Base-by-base conservation (phyloP, 2,888 invertebrate genomes). In the Drosophila testacea region DNA sequence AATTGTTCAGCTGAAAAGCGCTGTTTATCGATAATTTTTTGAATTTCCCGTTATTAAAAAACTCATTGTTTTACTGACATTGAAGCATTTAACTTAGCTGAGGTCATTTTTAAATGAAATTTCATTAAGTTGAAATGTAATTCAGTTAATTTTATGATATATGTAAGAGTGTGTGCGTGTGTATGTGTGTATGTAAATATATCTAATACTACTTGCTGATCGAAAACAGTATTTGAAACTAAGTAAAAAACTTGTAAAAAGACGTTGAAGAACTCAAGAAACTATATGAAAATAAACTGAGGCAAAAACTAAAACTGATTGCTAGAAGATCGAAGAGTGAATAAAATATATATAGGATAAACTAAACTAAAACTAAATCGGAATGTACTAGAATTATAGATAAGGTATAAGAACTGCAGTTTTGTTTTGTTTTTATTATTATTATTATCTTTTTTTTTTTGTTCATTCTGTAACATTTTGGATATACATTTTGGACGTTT, bases 331-430 rank as follows among this genome's bases (percentile, higher is more conserved):
- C 54, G n/a, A 55, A 55, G 48, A 44, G 38, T 34, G 46, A 42
- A 28, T 47, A 30, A 46, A 10, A 54, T n/a, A 54, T 46, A 52
- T 46, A 52, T 28, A 10, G 28, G 34, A 54, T 42, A 60, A 76
- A 74, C 72, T 69, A 69, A 72, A 76, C 69, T 76, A 73, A 50
- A 76, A 73, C 76, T 76, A 73, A 76, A 73, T 22, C 36, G n/a
- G n/a, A 68, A 56, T 55, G 59, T 69, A 70, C 76, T 73, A 76
- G 76, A 60, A 44, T 27, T 66, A 44, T 48, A 61, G 66, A 50
- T 34, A 51, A 57, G 55, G 41, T n/a, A 28, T 36, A 60, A 60
- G 50, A 72, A 44, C 76, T 77, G 76, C 73, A 73, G 50, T 42
- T 63, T 67, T 54, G 41, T 44, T 59, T 30, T 22, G 22, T 22